Base-by-base conservation (phyloP, 2,113 vertebrate genomes). In the Redunca redunca region DNA sequence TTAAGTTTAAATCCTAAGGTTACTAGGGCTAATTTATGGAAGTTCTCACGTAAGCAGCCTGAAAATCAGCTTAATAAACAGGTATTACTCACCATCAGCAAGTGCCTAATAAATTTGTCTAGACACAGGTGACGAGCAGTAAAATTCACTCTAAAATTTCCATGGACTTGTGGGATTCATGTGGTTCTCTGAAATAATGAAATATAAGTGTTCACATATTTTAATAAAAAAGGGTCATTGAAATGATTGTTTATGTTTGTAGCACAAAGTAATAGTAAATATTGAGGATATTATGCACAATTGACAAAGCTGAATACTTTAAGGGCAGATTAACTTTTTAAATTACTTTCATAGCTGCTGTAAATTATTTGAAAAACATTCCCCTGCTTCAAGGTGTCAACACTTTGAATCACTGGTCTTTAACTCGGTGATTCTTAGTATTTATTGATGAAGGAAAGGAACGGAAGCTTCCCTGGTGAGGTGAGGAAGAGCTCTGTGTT, bases 51-150 rank as follows among this genome's bases (percentile, higher is more conserved):
- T 89, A 97, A 96, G 91, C 16, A 95, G 86, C 30, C 87, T 91
- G 90, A 96, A 98, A 97, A 95, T 94, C 96, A 96, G 91, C 92
- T 97, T 97, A 96, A 98, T 96, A 98, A 98, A 98, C 93, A 98
- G 97, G 92, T 83, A 96, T 97, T 95, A 95, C 90, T 87, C 64
- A 88, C 83, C 97, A 94, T 94, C 91, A 91, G 88, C 91, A 95
- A 92, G 97, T 98, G 84, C 60, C 93, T 92, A 97, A 95, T 98
- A 97, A 97, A 97, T 98, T 81, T 97, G 88, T 95, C 96, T 87
- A 97, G 96, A 97, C 78, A 78, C 81, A 98, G 85, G 95, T 95
- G 96, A 96, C 14, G 50, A 94, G 58, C 57, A 95, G 57, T 96
- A 97, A 96, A 96, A 90, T 90, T 62, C 81, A 67, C 57, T 88